Percentiles rank a stretch among this genome's conserved stretches.
These are phyloP conservation scores for Adelosebastes latens DNA, from an alignment of 2,797 vertebrate species.

Conservation along the genomic window DNA sequence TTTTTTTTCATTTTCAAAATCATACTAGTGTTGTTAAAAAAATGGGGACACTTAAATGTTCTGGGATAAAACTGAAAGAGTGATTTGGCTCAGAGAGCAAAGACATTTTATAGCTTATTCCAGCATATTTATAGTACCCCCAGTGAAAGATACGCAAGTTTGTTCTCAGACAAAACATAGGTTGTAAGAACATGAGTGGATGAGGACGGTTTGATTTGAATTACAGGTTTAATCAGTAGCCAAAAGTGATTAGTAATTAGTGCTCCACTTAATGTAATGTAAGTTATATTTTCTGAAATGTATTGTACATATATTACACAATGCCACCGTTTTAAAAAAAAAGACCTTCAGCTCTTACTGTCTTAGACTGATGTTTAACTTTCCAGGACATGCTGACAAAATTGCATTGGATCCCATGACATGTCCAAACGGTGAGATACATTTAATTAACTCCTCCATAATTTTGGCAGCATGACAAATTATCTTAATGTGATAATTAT, in stretches of 20 bases:
- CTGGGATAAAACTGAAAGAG: neutral
- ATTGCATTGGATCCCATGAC: conserved; percentile 19
- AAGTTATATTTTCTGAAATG: neutral
- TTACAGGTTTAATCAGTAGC: neutral
- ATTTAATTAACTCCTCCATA: conserved; percentile 62
- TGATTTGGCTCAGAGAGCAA: neutral
- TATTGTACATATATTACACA: neutral
- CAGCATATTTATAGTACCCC: neutral
- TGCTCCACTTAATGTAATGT: neutral
- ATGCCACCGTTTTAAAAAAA: neutral
- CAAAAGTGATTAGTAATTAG: neutral
- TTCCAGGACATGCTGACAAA: conserved; percentile 24
- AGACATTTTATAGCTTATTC: neutral
- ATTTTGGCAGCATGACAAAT: conserved; percentile 60
- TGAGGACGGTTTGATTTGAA: neutral
- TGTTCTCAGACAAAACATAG: neutral
- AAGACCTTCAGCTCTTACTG: neutral
- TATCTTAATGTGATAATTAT: conserved; percentile 49
- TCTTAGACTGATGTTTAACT: conserved; percentile 1
- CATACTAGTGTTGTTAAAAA: neutral
- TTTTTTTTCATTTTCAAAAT: conserved; percentile 29
- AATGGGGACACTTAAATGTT: neutral
- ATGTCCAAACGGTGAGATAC: conserved; percentile 46
- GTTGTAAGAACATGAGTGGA: neutral
- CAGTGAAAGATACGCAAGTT: neutral